A percentile compares a stretch with the other conserved stretches of the same genome.
These are phyloP conservation scores for Apodemus sylvaticus DNA, from an alignment of 2,113 vertebrate genomes.

Conservation along the genomic window DNA sequence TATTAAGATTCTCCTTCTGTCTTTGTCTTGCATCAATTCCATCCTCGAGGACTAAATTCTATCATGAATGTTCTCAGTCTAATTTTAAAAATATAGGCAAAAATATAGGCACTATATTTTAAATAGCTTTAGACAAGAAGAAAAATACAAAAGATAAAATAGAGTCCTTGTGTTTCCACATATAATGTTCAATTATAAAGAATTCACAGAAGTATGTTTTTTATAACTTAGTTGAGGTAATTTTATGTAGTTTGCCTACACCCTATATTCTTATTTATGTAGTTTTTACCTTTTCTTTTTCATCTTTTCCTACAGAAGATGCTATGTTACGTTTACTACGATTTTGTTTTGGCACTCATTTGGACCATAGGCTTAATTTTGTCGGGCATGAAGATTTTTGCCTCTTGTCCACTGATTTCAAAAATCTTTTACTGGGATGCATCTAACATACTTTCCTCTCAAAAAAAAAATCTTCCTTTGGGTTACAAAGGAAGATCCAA, in stretches of 20 bases:
- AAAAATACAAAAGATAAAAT: neutral
- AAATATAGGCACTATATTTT: neutral
- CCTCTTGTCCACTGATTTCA: neutral
- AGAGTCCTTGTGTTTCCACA: neutral
- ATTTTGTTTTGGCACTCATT: neutral
- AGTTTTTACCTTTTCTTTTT: neutral
- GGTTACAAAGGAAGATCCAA: neutral
- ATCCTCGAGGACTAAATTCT: neutral
- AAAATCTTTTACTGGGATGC: neutral
- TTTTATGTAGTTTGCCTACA: neutral
- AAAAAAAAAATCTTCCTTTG: no score
- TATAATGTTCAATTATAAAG: neutral
- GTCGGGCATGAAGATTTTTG: neutral
- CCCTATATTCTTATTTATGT: neutral
- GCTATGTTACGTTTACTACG: neutral
- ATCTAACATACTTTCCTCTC: neutral
- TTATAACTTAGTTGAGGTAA: neutral
- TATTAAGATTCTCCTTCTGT: neutral
- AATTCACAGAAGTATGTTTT: neutral
- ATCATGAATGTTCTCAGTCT: neutral
- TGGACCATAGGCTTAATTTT: neutral
- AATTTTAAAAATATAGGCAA: neutral
- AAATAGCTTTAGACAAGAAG: neutral
- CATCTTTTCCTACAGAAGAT: neutral
- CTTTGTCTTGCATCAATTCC: neutral